Base-by-base conservation (phyloP, 2,113 vertebrate species). In the Chloroceryle aenea region DNA sequence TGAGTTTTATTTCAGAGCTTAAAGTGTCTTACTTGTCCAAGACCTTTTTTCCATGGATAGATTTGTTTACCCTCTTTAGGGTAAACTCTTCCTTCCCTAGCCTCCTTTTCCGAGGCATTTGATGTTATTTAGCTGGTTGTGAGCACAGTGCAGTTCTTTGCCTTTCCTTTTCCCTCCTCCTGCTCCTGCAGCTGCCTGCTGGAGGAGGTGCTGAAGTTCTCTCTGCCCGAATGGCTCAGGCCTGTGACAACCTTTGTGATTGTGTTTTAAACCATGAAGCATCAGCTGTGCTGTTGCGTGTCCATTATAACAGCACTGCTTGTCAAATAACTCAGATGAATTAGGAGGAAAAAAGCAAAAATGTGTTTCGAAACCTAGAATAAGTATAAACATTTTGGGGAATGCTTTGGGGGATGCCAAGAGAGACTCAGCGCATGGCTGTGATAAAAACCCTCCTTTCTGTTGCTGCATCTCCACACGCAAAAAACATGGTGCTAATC, bases 1-100 rank as follows among this genome's bases (percentile, higher is more conserved):
- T 94, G 42, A 40, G 21, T 82, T 95, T 89, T 83, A 36, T 80
- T 89, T 94, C 40, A 42, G 15, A 42, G 59, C 17, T 77, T 32
- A 68, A 68, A 38, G 20, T 48, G 19, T 87, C 56, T 48, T 87
- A 23, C 12, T 87, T 89, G 69, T 75, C 21, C 19, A 62, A 40
- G 40, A 21, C 7, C 15, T 80, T 61, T 91, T 74, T 74, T 88
- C 32, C 38, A n/a, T 40, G 20, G 11, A 12, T n/a, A 68, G 58
- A 40, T 82, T 68, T 72, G 19, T 40, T 52, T 72, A 53, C 18
- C 7, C 13, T 52, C 4, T 87, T 52, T 58, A 50, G 32, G 32
- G 59, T 53, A 40, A 40, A 40, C 38, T 40, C 38, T 82, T 87
- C 38, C 21, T 64, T 18, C 20, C 19, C 11, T 71, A 38, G 30